Evolutionary conservation across 2,797 vertebrate species (phyloP).

Genomic region (Malurus leucopterus): DNA sequence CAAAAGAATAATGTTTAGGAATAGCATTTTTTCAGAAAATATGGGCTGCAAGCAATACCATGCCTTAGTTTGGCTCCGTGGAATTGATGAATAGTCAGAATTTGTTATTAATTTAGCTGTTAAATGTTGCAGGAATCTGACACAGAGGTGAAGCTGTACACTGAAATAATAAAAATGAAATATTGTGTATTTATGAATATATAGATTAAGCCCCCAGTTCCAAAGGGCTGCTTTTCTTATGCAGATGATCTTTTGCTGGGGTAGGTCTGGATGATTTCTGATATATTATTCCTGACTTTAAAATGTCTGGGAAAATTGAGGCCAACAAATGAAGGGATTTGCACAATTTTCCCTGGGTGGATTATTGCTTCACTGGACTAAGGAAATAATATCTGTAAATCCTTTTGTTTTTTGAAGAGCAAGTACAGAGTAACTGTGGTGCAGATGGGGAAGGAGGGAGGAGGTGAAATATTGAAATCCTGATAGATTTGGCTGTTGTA

Average conservation of each 20-base stretch:
- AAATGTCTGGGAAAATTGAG: not conserved
- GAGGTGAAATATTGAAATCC: not conserved
- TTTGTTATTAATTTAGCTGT: conserved; percentile 24
- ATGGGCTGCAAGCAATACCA: not conserved
- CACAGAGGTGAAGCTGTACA: not conserved
- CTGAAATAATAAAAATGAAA: not conserved
- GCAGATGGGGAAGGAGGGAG: not conserved
- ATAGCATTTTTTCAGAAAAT: not conserved
- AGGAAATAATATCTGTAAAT: conserved; percentile 6
- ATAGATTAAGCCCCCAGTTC: not conserved
- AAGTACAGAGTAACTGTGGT: not conserved
- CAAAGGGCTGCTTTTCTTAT: not conserved
- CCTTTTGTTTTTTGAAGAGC: not conserved
- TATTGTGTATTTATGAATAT: not conserved
- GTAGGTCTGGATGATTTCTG: not conserved
- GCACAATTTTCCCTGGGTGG: not conserved
- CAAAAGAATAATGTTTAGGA: conserved; percentile 10
- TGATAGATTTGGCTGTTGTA: not conserved
- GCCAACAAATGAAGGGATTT: not conserved
- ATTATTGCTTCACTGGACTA: not conserved
- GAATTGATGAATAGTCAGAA: not conserved
- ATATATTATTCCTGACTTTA: not conserved
- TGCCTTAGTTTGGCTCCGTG: not conserved
- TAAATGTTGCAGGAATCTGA: not conserved
- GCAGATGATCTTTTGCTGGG: not conserved